Evolutionary conservation across 2,888 invertebrate species (phyloP), one percentile per base, ranked within the genome.

Genomic region (Stenurella melanura): DNA sequence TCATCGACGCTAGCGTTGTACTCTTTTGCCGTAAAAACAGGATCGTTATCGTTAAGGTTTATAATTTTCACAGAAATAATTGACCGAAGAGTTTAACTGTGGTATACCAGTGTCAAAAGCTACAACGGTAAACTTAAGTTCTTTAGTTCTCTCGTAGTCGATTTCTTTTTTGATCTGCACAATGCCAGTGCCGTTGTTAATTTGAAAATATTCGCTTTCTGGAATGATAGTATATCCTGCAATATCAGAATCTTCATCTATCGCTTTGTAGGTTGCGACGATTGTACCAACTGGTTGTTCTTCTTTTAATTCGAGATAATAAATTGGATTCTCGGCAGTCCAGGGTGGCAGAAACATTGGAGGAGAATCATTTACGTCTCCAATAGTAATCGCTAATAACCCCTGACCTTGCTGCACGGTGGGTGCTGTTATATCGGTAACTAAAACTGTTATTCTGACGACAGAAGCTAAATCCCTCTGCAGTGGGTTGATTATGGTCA

Each of bases 21-120:
- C 9, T 90, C 89, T 66, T 92, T 90, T 78, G 93, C 91, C 0
- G 91, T 91, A 88, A 98, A 98, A 66, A 91, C 91, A 0, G 98
- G 98, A 86, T 94, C 94, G 86, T 96, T 96, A 85, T 98, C 97
- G 84, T 98, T 98, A 0, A 96, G 92, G 87, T 98, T 97, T 42
- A 93, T 90, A 1, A 98, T 91, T 66, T 93, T 93, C 0, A 98
- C 95, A 7, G 92, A 91, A 0, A 98, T 93, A 7, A 93, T n/a
- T 92, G 0, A 97, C 97, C 0, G 94, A 92, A 0, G 96, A 92
- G 4, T 96, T 95, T 64, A 96, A 90, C 84, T 95, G 94, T 0
- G 98, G 98, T 0, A 96, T 93, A 1, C 98, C 98, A 0, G 95
- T 95, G 89, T 98, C 98, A 83, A 93, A 95, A 0, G 96, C 97